Base-by-base conservation (phyloP, 2,888 invertebrate species). In the Drosophila stalkeri region DNA sequence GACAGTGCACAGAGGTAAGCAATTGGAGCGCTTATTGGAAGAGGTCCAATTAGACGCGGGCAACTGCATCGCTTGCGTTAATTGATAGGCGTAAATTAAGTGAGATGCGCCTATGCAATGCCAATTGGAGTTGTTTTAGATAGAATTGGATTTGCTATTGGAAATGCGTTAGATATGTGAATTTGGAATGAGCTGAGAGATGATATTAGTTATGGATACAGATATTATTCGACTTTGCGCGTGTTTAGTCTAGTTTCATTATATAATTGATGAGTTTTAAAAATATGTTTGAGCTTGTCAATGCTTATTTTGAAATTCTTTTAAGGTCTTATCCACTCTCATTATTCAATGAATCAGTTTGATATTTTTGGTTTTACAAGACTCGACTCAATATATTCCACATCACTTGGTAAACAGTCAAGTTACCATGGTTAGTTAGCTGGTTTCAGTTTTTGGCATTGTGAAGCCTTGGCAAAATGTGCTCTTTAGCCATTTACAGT, bases 401-500 rank as follows among this genome's bases (percentile, higher is more conserved):
- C 31, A 11, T n/a, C 18, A 33, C 18, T 1, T 12, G 3, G 14
- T 6, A 27, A 51, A 20, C 18, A 18, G 18, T 9, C 37, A 16
- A 16, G 52, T 37, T 54, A 1, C 35, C 37, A 23, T 11, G 52
- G 11, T n/a, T 39, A n/a, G 39, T 23, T 39, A 12, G 39, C 16
- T 39, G 23, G 23, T n/a, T 39, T 39, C 56, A 14, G n/a, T 9
- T 57, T 33, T 33, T 18, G 43, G 23, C 55, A 14, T 0, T 4
- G 23, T n/a, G 23, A 31, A 41, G 35, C 20, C 47, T 44, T 51
- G 37, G 12, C 37, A 31, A 8, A 31, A 31, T 56, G 51, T 20
- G 39, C 43, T 57, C 46, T 70, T 43, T 64, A 60, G 31, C 43
- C 61, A 76, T 66, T 66, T 75, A 72, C 37, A 62, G 59, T 54